Evolutionary conservation across 2,113 vertebrate species (phyloP).

Genomic region (Syrrhaptes paradoxus): DNA sequence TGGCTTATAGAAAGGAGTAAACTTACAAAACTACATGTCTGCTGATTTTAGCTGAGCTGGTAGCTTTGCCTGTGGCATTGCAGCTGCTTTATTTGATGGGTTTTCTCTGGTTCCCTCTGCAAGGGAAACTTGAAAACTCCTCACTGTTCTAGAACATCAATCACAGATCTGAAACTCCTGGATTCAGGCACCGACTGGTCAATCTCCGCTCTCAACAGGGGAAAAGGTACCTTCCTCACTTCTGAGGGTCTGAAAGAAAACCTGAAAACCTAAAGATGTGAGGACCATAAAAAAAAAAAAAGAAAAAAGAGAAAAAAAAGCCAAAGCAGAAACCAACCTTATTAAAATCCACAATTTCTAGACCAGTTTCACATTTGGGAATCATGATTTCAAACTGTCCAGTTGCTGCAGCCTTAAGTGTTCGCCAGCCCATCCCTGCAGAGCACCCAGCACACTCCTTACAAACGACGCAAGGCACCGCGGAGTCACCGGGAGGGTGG

Average conservation of each 20-base stretch:
- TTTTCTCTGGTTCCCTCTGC: background rate
- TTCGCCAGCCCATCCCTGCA: background rate
- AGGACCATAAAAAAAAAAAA: background rate
- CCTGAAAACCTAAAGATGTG: background rate
- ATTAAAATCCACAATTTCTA: background rate
- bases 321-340: background rate
- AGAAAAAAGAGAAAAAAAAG: background rate
- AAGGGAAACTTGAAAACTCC: background rate
- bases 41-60: conserved; percentile 8
- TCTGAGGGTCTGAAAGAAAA: background rate
- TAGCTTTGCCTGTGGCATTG: conserved; percentile 13
- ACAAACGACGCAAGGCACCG: background rate
- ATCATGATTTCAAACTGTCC: background rate
- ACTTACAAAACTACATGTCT: background rate
- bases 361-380: background rate
- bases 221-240: background rate
- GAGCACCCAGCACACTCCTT: background rate
- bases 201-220: background rate
- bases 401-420: background rate
- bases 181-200: background rate
- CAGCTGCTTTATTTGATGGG: background rate
- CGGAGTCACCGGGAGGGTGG: background rate
- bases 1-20: background rate
- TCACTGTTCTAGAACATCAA: background rate
- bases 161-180: background rate